Percentiles rank a stretch among this genome's conserved stretches.
phyloP scores from a whole-genome alignment of 2,113 vertebrate species.

The Holacanthus passer region DNA sequence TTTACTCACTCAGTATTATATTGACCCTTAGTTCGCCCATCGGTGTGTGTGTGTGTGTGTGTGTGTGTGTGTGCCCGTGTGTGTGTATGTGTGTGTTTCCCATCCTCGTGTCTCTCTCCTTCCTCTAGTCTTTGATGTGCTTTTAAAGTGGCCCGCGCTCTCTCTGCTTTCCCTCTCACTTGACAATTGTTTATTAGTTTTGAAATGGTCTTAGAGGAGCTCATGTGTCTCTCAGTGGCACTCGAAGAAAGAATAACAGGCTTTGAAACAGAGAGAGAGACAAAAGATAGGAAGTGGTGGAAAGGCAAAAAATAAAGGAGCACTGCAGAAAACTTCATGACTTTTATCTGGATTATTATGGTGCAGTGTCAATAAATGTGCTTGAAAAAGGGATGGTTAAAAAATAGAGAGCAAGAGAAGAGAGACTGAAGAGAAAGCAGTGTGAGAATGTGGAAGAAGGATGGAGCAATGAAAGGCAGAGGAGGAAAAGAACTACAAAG shows the following conservation, averaged over 20 bases:
- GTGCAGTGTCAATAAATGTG: slow-evolving; percentile 57
- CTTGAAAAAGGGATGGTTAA: not conserved
- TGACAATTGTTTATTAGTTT: slow-evolving; percentile 97
- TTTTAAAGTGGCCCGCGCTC: slow-evolving; percentile 84
- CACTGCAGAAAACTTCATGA: slow-evolving; percentile 85
- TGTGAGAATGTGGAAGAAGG: slow-evolving; percentile 23
- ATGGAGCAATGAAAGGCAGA: slow-evolving; percentile 9
- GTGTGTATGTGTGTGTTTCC: slow-evolving; percentile 52
- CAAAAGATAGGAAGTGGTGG: slow-evolving; percentile 41
- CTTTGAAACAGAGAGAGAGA: slow-evolving; percentile 63
- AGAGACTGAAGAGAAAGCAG: slow-evolving; percentile 13
- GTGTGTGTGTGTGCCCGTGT: slow-evolving; percentile 30
- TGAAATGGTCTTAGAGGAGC: slow-evolving; percentile 91
- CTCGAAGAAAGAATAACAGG: slow-evolving; percentile 71
- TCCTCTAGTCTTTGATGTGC: slow-evolving; percentile 90
- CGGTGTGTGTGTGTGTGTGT: slow-evolving; percentile 44
- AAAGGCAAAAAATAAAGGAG: slow-evolving; percentile 44
- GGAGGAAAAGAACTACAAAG: slow-evolving; percentile 51
- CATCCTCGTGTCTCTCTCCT: slow-evolving; percentile 68
- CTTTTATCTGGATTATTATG: slow-evolving; percentile 89
- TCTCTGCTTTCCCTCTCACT: slow-evolving; percentile 90
- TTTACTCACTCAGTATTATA: not conserved
- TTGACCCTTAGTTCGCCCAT: no score
- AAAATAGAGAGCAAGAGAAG: slow-evolving; percentile 6
- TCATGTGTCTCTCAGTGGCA: slow-evolving; percentile 86